Base-by-base conservation (phyloP, 1,140 invertebrate genomes). In the Cotesia typhae region DNA sequence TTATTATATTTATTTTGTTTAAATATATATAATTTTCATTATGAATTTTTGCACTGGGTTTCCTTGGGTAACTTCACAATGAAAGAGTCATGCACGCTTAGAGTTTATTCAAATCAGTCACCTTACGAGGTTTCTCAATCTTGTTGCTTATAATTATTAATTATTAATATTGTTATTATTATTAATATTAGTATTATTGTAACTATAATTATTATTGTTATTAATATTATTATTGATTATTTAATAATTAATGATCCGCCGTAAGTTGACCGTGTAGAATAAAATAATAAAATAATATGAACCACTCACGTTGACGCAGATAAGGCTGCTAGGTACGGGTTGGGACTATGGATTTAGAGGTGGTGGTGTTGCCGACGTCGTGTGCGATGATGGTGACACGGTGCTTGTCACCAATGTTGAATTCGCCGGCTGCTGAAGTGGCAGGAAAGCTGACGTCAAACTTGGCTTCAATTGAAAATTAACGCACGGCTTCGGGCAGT, bases 361-460 rank as follows among this genome's bases (percentile, higher is more conserved):
- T 78, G 88, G 85, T 78, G 83, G 84, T 80, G 84, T 85, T 66
- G 85, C 81, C 72, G 88, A 82, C 76, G 84, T 86, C 71, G 82
- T 82, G 74, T 85, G 84, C 72, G 81, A 82, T 66, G 84, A 83
- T 53, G 84, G 76, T 74, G 84, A 83, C 74, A 77, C 78, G 77
- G 72, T 81, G 52, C 68, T 70, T 57, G 77, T 74, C 73, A 81
- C 75, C 75, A 83, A 77, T 72, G 83, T 80, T 53, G 83, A 78
- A 75, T 37, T 60, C n/a, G 86, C 80, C 74, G 87, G 85, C 73
- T 92, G 91, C 81, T 92, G 90, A 73, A 94, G 88, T 75, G 93
- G 92, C 84, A 93, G 90, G 87, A 95, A 95, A 73, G 94, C 94
- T 55, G 94, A 95, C 73, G 93, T 92, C 73, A 92, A 89, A 81